Evolutionary conservation across 2,888 invertebrate species (phyloP).

Genomic region (Apantesis nais): DNA sequence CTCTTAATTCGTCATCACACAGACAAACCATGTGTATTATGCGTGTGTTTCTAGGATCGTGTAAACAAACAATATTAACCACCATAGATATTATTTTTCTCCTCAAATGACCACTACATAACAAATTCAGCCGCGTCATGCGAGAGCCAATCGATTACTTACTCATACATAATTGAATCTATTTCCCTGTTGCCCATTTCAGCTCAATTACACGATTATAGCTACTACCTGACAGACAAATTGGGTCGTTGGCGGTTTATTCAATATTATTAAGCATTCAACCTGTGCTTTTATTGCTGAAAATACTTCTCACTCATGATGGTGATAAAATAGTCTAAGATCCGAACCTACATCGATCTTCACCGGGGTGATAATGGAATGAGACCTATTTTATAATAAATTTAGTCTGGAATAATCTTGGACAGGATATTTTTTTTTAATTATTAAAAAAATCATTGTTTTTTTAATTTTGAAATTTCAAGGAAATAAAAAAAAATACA

Average conservation of each 20-base stretch:
- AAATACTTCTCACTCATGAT: background rate
- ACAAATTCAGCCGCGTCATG: background rate
- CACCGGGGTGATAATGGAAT: too few relatives aligned
- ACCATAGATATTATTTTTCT: background rate
- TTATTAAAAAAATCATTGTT: too few relatives aligned
- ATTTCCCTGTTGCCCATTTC: background rate
- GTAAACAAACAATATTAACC: too few relatives aligned
- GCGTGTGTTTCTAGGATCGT: too few relatives aligned
- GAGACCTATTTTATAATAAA: too few relatives aligned
- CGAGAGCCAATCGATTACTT: background rate
- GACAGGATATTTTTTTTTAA: too few relatives aligned
- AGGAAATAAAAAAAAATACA: too few relatives aligned
- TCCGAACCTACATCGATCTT: too few relatives aligned
- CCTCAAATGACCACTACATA: background rate
- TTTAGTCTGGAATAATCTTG: too few relatives aligned
- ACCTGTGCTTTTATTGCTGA: background rate
- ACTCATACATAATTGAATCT: slow-evolving; percentile 1
- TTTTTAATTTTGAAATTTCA: too few relatives aligned
- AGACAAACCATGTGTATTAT: too few relatives aligned
- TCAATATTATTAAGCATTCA: background rate
- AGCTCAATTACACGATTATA: background rate
- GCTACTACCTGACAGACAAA: background rate
- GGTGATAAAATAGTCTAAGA: background rate
- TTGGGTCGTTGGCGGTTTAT: background rate
- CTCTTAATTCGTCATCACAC: too few relatives aligned